Evolutionary conservation across 2,888 invertebrate genomes (phyloP).

Genomic region (Mechanitis mazaeus): DNA sequence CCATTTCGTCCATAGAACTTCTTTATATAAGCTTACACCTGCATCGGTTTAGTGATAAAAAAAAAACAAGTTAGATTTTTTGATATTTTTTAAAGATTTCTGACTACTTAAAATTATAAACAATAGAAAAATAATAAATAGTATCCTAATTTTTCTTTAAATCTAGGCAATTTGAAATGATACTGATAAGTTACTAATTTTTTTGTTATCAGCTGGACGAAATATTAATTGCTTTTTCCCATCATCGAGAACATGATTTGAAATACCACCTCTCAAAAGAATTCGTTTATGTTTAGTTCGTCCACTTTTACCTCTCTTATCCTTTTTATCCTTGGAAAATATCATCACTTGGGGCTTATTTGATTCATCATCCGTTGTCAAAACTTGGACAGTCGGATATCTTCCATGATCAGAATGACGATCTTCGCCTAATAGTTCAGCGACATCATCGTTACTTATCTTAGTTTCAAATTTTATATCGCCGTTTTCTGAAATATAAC

Average conservation of each 20-base stretch:
- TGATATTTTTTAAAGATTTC: neutral
- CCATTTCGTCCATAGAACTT: neutral
- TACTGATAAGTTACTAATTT: constrained; percentile 53
- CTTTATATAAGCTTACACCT: constrained; percentile 5
- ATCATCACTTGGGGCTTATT: constrained; percentile 32
- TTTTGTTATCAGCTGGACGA: constrained; percentile 43
- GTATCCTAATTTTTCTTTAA: constrained; percentile 8
- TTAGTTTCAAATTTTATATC: constrained; percentile 45
- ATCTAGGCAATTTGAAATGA: constrained; percentile 46
- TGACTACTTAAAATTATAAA: constrained; percentile 6
- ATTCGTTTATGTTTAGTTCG: constrained; percentile 23
- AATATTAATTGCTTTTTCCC: constrained; percentile 52
- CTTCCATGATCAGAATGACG: constrained; percentile 1
- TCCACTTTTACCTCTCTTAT: constrained; percentile 16
- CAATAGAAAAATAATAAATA: constrained; percentile 17
- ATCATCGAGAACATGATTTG: constrained; percentile 32
- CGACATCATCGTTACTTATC: constrained; percentile 45
- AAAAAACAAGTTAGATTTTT: neutral
- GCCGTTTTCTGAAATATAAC: constrained; percentile 36
- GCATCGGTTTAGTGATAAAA: neutral
- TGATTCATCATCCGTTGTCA: constrained; percentile 31
- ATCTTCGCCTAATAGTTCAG: constrained; percentile 24
- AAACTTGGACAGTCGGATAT: constrained; percentile 31
- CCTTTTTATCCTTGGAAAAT: constrained; percentile 29
- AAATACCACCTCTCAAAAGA: constrained; percentile 29